Base-by-base conservation (phyloP, 23 tunicate species). In the Halocynthia roretzi region DNA sequence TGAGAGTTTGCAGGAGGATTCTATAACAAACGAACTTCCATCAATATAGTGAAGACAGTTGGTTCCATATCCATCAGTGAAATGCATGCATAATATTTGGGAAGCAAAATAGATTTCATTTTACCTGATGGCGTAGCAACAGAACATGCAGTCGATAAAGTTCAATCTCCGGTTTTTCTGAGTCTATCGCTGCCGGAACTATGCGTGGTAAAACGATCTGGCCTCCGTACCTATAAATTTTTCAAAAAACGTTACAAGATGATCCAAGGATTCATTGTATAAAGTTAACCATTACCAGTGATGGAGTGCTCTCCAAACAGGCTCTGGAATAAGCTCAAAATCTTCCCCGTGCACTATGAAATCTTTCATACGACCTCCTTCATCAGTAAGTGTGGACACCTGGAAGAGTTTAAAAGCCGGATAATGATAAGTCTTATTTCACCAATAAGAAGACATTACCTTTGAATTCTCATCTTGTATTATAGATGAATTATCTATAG, bases 231-330 rank as follows among this genome's bases (percentile, higher is more conserved):
- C 98, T 92, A 80, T n/a, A 31, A 31, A 31, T 0, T 1, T 31
- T 31, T 60, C 64, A 4, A 60, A 17, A 2, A 60, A n/a, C 17
- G 64, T 15, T 15, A 60, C n/a, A 60, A 60, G 64, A 11, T 11
- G 14, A 68, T 22, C 14, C 72, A 68, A 18, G 2, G 31, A 14
- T 2, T 18, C 48, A 15, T 22, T 15, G 18, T 18, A 68, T 22
- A 2, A 2, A 71, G 55, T 31, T 31, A 14, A 87, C 87, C 44
- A 31, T 56, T 21, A 92, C 98, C 98, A 92, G 56, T 70, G 80
- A 55, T 82, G 85, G 22, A 92, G 76, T 20, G 92, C 98, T 73
- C 75, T 86, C 98, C 98, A 92, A 6, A 92, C 85, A n/a, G 90
- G 98, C 55, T 82, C 85, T 7, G 98, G 98, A 11, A 92, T 56